Base-by-base conservation (phyloP, 2,113 vertebrate species). In the Catharus minimus region DNA sequence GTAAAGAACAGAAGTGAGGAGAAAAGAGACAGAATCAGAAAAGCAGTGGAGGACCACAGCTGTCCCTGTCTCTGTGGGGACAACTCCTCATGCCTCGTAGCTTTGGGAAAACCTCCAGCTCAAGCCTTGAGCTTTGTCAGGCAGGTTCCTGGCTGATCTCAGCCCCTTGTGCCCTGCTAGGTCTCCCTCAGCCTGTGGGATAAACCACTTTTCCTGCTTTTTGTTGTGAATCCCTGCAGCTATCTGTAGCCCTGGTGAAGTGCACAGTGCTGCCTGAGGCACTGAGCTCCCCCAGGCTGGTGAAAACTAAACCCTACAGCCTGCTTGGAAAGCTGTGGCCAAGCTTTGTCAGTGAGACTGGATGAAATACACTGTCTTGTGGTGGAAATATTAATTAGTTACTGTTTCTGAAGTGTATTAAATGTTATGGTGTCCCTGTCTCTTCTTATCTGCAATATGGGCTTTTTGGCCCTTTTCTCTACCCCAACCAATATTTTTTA, bases 41-140 rank as follows among this genome's bases (percentile, higher is more conserved):
- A 53, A 77, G 7, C 36, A 56, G 11, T 13, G 26, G 30, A 36
- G n/a, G 11, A 43, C 8, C 44, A 49, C 56, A 6, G 15, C 17
- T 52, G 9, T n/a, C 39, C 9, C 19, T 11, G 3, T 52, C 52
- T 72, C 57, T 43, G 30, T 23, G n/a, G 19, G 15, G 22, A 17
- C 8, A 68, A 3, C 4, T 16, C 43, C 14, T 66, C 22, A 12
- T 0, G 0, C 22, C 60, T 38, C 0, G 0, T 32, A 26, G 24
- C 32, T 78, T 62, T 20, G 47, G 39, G 23, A 62, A 71, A 76
- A 55, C 21, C 47, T 74, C 43, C 3, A 1, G 10, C n/a, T 50
- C 23, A 33, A 72, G 57, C n/a, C 36, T 14, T 47, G n/a, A 86
- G 56, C 10, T 81, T 43, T 47, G 13, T 24, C 32, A 61, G 26